Percentiles rank a stretch among this genome's conserved stretches.
Evolutionary conservation across 2,797 vertebrate species (phyloP).

Genomic region (Pteronotus mesoamericanus): DNA sequence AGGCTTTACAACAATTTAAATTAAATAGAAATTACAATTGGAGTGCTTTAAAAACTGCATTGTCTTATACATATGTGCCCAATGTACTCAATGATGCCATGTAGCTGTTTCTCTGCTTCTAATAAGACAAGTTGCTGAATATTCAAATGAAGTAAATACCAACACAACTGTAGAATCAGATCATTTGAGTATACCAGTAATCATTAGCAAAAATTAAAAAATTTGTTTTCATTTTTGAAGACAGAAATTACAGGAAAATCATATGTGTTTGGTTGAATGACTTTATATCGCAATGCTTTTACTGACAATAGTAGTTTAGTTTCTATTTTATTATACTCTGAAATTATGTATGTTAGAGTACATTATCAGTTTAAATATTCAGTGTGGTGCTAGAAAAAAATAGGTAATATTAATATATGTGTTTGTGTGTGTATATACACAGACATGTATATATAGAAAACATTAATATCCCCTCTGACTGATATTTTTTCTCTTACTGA

Average conservation of each 20-base stretch:
- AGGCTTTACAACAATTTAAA: neutral
- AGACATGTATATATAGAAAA: neutral
- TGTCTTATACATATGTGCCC: neutral
- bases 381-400: neutral
- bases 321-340: neutral
- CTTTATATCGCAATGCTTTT: constrained; percentile 1
- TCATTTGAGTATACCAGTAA: neutral
- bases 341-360: neutral
- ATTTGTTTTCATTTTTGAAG: neutral
- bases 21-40: neutral
- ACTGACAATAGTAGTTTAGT: neutral
- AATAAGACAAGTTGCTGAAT: neutral
- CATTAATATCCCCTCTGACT: neutral
- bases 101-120: neutral
- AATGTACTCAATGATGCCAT: neutral
- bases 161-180: constrained; percentile 5
- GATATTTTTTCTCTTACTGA: neutral
- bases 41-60: neutral
- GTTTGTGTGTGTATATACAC: neutral
- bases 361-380: constrained; percentile 22
- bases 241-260: neutral
- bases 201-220: neutral
- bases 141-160: constrained; percentile 1
- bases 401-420: neutral
- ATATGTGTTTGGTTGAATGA: constrained; percentile 1